These are phyloP conservation scores for Nycteola revayana DNA, from an alignment of 2,888 invertebrate species.

Conservation along the genomic window DNA sequence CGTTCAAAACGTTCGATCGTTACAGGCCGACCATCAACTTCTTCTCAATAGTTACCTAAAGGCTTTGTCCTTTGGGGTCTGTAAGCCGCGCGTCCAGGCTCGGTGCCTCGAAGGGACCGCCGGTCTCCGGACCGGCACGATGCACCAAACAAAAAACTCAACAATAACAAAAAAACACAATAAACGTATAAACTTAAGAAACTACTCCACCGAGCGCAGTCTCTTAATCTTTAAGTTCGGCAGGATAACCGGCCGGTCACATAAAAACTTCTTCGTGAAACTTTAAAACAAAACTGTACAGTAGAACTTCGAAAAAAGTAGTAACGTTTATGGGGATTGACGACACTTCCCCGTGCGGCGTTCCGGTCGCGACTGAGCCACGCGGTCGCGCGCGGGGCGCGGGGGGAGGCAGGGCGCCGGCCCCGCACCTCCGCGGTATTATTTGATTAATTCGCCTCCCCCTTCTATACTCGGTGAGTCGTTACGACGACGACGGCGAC, in stretches of 20 bases:
- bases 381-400: conserved; percentile 63
- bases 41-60: conserved; percentile 71
- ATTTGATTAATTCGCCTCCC: conserved; percentile 83
- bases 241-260: conserved; percentile 64
- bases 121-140: conserved; percentile 76
- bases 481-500: conserved; percentile 75
- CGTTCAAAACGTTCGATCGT: conserved; percentile 33
- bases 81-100: conserved; percentile 70
- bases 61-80: conserved; percentile 73
- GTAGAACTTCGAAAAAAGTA: conserved; percentile 81
- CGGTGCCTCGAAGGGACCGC: conserved; percentile 67
- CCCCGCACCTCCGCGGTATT: conserved; percentile 76
- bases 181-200: conserved; percentile 71
- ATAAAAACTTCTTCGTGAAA: conserved; percentile 71
- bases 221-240: conserved; percentile 61
- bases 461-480: conserved; percentile 79
- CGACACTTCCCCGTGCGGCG: conserved; percentile 75
- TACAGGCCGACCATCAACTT: conserved; percentile 35
- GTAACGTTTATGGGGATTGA: conserved; percentile 63
- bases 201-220: conserved; percentile 67
- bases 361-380: conserved; percentile 77
- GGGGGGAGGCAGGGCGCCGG: conserved; percentile 43
- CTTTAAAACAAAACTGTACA: conserved; percentile 76
- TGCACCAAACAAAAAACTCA: conserved; percentile 81
- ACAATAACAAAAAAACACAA: conserved; percentile 81